Percentiles rank a stretch among this genome's conserved stretches.
phyloP scores from a whole-genome alignment of 2,888 invertebrate genomes.

The Cactoblastis cactorum region DNA sequence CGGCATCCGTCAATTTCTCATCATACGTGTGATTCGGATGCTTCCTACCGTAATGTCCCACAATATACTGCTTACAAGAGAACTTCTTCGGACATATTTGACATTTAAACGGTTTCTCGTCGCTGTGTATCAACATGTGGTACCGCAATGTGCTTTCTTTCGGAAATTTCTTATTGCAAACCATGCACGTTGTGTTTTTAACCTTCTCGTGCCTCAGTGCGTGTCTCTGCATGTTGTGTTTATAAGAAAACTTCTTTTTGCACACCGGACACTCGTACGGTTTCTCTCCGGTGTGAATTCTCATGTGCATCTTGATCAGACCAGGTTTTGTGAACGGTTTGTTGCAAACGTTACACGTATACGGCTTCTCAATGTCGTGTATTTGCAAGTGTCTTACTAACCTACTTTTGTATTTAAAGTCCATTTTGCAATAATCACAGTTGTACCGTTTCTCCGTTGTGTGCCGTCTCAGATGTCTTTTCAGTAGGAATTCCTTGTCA shows the following conservation, averaged over 20 bases:
- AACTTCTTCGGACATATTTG: slow-evolving; percentile 48
- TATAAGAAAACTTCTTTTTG: slow-evolving; percentile 46
- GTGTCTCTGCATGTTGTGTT: slow-evolving; percentile 58
- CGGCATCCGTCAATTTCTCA: slow-evolving; percentile 49
- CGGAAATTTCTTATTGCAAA: slow-evolving; percentile 55
- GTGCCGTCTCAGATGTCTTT: slow-evolving; percentile 32
- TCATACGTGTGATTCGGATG: slow-evolving; percentile 47
- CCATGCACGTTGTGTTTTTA: slow-evolving; percentile 46
- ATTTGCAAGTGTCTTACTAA: slow-evolving; percentile 28
- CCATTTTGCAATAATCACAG: slow-evolving; percentile 32
- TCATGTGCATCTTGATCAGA: slow-evolving; percentile 38
- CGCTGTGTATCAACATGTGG: slow-evolving; percentile 52
- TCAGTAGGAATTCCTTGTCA: slow-evolving; percentile 27
- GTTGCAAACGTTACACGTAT: slow-evolving; percentile 34
- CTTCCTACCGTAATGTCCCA: slow-evolving; percentile 52
- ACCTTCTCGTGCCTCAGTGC: slow-evolving; percentile 40
- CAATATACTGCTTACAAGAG: slow-evolving; percentile 55
- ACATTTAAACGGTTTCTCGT: slow-evolving; percentile 49
- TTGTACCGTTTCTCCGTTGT: slow-evolving; percentile 27
- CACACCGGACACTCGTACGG: slow-evolving; percentile 44
- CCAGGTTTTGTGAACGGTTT: slow-evolving; percentile 35
- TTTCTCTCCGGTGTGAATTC: slow-evolving; percentile 44
- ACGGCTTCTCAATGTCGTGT: not conserved
- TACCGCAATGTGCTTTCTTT: slow-evolving; percentile 53
- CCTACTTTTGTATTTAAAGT: slow-evolving; percentile 36